phyloP scores from a whole-genome alignment of 2,113 vertebrate species.

The Rostratula benghalensis region DNA sequence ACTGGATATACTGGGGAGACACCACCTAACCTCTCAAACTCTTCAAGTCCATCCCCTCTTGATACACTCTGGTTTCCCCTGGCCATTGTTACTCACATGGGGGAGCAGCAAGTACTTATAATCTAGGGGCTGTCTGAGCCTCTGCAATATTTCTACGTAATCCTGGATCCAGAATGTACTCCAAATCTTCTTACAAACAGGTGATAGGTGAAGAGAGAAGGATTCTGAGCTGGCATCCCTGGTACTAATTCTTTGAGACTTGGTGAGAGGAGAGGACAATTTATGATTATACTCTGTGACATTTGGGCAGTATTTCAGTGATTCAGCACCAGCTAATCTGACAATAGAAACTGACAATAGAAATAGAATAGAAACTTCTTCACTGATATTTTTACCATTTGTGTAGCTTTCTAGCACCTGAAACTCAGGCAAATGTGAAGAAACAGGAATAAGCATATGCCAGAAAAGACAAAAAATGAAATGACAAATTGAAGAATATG shows the following conservation, averaged over 20 bases:
- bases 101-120: background rate
- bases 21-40: background rate
- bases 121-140: background rate
- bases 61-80: rapidly evolving
- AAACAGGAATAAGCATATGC: background rate
- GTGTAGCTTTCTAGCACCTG: background rate
- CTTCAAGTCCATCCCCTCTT: background rate
- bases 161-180: background rate
- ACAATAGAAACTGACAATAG: conserved; percentile 30
- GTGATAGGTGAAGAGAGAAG: background rate
- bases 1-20: background rate
- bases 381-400: background rate
- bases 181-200: background rate
- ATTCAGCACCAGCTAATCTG: background rate
- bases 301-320: background rate
- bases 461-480: background rate
- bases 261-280: background rate
- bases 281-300: background rate
- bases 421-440: conserved; percentile 6
- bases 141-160: background rate
- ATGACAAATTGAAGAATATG: background rate
- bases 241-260: background rate
- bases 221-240: background rate
- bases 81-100: background rate
- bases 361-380: conserved; percentile 38